Evolutionary conservation across 2,888 invertebrate species (phyloP), one percentile per base, ranked within the genome.

Genomic region (Carpatolechia fugitivella): DNA sequence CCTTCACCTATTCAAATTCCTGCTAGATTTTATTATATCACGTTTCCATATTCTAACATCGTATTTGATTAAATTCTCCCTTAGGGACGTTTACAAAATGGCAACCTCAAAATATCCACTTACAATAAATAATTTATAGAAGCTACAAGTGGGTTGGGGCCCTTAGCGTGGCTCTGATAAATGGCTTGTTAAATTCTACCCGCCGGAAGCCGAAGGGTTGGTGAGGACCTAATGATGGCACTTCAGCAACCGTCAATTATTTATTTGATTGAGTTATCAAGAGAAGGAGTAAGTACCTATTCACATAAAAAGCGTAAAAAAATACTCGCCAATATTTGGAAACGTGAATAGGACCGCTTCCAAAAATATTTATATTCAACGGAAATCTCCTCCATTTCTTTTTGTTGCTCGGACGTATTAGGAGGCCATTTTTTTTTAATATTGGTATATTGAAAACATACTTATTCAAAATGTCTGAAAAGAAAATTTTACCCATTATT

Each of bases 101-200:
- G 29, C 44, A n/a, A 24, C n/a, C n/a, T 44, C 44, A 24, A 11
- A 44, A 24, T 7, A 29, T 3, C 29, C 29, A 29, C 29, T 29
- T 7, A 44, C 44, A 44, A 20, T 29, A 44, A 44, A 44, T 29
- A 44, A 44, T 44, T 47, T 31, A 47, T 47, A 47, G 49, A 31
- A 35, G 35, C 49, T 49, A 49, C 49, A 49, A 51, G 51, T 51
- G 51, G 36, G 7, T 36, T 10, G 11, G 18, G 30, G 24, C 24
- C 40, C 40, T 40, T 40, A 11, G 14, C 6, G 44, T 18, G 46
- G 35, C 5, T 6, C 20, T 35, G 35, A 53, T 46, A 35, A 53
- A 53, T 53, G 53, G 35, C 46, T 53, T 53, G 53, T 54, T 54
- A 54, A 48, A 54, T 47, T 47, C 11, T 24, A 46, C 46, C 29